A percentile compares a stretch with the other conserved stretches of the same genome.
Evolutionary conservation across 2,888 invertebrate species (phyloP).

Genomic region (Carcina quercana): DNA sequence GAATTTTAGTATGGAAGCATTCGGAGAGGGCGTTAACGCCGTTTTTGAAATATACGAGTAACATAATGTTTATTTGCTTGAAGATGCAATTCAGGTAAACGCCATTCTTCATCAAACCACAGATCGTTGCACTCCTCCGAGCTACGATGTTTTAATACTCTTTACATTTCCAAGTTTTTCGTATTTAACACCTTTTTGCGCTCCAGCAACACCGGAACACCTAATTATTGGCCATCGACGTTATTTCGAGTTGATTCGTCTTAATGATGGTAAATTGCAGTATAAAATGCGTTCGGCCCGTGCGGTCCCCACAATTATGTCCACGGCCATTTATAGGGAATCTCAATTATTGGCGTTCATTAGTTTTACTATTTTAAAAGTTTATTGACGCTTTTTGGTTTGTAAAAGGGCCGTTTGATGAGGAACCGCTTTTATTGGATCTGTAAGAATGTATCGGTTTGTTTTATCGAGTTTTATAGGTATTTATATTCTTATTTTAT

Average conservation of each 20-base stretch:
- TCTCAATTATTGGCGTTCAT: conserved; percentile 38
- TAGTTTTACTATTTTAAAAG: conserved; percentile 32
- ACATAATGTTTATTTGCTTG: no score
- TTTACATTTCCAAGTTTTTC: conserved; percentile 29
- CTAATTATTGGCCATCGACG: conserved; percentile 60
- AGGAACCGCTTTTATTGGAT: conserved; percentile 3
- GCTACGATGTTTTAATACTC: conserved; percentile 39
- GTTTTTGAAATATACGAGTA: no score
- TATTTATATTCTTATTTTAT: no score
- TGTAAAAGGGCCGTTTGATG: conserved; percentile 6
- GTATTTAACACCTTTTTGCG: conserved; percentile 63
- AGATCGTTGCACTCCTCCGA: conserved; percentile 20
- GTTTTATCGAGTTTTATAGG: no score
- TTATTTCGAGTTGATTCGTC: conserved; percentile 55
- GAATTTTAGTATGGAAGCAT: no score
- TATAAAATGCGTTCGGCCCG: conserved; percentile 41
- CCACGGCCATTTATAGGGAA: conserved; percentile 33
- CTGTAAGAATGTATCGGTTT: no score
- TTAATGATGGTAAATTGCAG: conserved; percentile 63
- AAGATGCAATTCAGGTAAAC: no score
- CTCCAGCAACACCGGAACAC: conserved; percentile 47
- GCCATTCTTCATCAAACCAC: no score
- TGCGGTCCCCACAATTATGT: conserved; percentile 39
- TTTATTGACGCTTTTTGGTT: conserved; percentile 7
- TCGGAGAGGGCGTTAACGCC: no score